A percentile compares a stretch with the other conserved stretches of the same genome.
phyloP scores from a whole-genome alignment of 1,140 invertebrate species.

The Cotesia vestalis region DNA sequence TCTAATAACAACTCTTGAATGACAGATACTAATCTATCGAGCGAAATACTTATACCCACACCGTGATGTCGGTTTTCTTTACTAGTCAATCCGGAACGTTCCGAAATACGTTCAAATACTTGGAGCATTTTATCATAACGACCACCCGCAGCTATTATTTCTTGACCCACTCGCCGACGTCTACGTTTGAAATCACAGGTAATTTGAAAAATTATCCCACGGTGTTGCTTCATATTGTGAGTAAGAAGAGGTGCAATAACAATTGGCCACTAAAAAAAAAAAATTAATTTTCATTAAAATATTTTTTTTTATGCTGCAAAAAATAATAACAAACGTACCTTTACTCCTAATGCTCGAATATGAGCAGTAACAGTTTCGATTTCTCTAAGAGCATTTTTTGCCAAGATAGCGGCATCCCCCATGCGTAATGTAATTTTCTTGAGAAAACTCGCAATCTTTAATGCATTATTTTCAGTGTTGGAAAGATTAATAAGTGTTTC shows the following conservation, averaged over 20 bases:
- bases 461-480: conserved; percentile 75
- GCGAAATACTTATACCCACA: conserved; percentile 79
- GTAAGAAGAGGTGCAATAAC: conserved; percentile 72
- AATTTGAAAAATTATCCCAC: conserved; percentile 78
- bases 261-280: conserved; percentile 68
- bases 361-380: conserved; percentile 77
- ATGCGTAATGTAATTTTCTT: conserved; percentile 72
- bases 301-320: background rate
- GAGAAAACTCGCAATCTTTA: conserved; percentile 72
- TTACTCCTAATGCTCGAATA: conserved; percentile 77
- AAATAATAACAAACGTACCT: conserved; percentile 63
- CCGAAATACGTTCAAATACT: conserved; percentile 58
- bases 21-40: conserved; percentile 74
- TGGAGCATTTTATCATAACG: conserved; percentile 58
- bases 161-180: conserved; percentile 66
- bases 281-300: conserved; percentile 11
- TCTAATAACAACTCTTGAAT: conserved; percentile 55
- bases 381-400: conserved; percentile 76
- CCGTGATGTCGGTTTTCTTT: conserved; percentile 68
- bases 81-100: conserved; percentile 53
- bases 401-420: conserved; percentile 71
- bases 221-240: conserved; percentile 73
- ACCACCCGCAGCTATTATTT: conserved; percentile 76
- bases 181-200: conserved; percentile 71
- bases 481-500: conserved; percentile 76